Base-by-base conservation (phyloP, 30 jellyfish, hydroid and myxozoan species). In the Aurelia aurita region DNA sequence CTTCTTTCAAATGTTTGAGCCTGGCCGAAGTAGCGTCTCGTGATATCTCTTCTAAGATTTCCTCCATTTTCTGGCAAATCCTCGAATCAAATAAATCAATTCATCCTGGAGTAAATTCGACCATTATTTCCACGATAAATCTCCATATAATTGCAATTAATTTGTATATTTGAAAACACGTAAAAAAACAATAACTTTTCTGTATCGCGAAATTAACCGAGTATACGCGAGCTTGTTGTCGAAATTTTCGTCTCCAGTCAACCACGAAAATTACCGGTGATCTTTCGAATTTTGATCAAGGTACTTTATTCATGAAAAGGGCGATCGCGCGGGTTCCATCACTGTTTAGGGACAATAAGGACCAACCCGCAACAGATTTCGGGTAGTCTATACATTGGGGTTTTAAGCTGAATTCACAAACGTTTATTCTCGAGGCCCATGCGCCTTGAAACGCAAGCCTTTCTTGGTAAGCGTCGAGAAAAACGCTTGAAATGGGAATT, bases 11-110 rank as follows among this genome's bases (percentile, higher is more conserved):
- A 62, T 88, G 92, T 58, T 87, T 94, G 70, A 79, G 64, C 60
- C 97, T 77, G 19, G 95, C 87, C 18, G 94, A 60, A 2, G 90
- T 83, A 8, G 96, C 92, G 77, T 94, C 99, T 67, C 94, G 95
- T 86, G 91, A 63, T 9, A 94, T 72, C 72, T 94, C 99, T 57
- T 80, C 89, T 34, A 94, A 76, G 27, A 88, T 94, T 5, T 88
- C 97, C 80, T 94, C 99, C 89, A 94, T 88, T 31, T 73, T 86
- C 72, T 5, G 39, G 80, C 25, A 54, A 59, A 75, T 28, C 25
- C 72, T 67, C 79, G 57, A 26, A 19, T 45, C 29, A 74, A 19
- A 1, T 12, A 10, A 15, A 19, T 60, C 68, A 26, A 73, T 12
- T 65, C 34, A 78, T 20, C 89, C 89, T 19, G 89, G 89, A 51